Conservation (phyloP, 2,113 vertebrate genomes). For the Trochalopteron elliotii region DNA sequence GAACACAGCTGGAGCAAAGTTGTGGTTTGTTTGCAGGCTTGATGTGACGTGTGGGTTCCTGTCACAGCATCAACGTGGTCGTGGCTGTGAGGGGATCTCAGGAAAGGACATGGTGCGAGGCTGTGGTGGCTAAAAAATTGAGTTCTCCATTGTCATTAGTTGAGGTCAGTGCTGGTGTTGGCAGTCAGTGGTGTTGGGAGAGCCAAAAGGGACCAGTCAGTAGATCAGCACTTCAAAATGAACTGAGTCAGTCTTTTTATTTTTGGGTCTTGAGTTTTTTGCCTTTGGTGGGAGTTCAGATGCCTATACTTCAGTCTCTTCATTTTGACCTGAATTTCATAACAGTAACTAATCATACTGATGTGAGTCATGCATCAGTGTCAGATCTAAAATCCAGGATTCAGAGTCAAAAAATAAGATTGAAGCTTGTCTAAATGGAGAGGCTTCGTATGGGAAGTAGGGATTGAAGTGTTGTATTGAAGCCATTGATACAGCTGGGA, state of each 20-base stretch:
- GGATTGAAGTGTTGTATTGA: neutral
- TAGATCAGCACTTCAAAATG: neutral
- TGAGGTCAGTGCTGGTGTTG: neutral
- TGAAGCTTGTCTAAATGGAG: neutral
- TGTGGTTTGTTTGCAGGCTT: neutral
- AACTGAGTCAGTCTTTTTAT: neutral
- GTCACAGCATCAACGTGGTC: neutral
- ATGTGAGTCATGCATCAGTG: neutral
- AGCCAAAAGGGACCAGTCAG: neutral
- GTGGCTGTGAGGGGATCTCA: neutral
- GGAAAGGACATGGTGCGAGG: neutral
- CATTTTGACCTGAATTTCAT: slow-evolving; percentile 1
- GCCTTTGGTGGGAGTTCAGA: neutral
- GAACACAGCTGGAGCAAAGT: fast-evolving
- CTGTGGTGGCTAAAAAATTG: neutral
- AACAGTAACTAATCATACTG: neutral
- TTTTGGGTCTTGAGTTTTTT: neutral
- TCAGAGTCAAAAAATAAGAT: neutral
- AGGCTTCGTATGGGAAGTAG: neutral
- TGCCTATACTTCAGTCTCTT: neutral
- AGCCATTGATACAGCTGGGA: neutral
- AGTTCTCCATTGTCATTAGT: neutral
- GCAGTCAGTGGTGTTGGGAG: neutral
- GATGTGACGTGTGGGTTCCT: neutral
- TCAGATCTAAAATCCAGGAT: neutral